Percentiles rank a stretch among this genome's conserved stretches.
phyloP scores from a whole-genome alignment of 2,888 invertebrate species.

The Dicranocentrus wangi region DNA sequence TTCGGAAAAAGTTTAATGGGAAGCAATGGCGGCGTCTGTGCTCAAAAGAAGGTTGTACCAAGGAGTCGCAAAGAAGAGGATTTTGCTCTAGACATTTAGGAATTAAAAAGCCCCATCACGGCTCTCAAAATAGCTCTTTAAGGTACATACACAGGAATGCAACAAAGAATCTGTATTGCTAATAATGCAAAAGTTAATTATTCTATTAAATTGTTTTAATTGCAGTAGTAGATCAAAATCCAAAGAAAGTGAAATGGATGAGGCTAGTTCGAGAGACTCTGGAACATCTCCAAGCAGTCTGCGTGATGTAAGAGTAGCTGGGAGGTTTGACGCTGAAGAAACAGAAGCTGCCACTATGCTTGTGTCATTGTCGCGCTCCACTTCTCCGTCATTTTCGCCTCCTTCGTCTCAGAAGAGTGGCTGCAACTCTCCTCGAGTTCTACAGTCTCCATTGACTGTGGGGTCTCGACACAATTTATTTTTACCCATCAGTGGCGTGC shows the following conservation, averaged over 20 bases:
- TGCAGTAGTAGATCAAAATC: conserved; percentile 69
- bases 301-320: conserved; percentile 75
- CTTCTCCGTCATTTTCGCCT: conserved; percentile 90
- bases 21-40: conserved; percentile 99
- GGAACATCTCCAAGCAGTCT: conserved; percentile 70
- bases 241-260: conserved; percentile 72
- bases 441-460: conserved; percentile 81
- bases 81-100: conserved; percentile 97
- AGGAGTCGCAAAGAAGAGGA: conserved; percentile 97
- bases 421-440: conserved; percentile 81
- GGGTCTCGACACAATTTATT: conserved; percentile 90
- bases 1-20: conserved; percentile 99
- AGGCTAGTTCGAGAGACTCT: conserved; percentile 72
- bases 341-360: conserved; percentile 98
- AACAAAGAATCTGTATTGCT: background rate
- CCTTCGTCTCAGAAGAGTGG: conserved; percentile 79
- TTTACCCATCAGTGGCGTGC: conserved; percentile 85
- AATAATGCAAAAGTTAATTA: background rate
- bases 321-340: conserved; percentile 93
- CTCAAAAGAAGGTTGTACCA: conserved; percentile 94
- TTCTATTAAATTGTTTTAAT: background rate
- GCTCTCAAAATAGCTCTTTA: conserved; percentile 71
- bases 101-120: conserved; percentile 80
- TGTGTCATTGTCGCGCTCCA: conserved; percentile 87
- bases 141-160: conserved; percentile 42